phyloP scores from a whole-genome alignment of 2,888 invertebrate genomes.

The Sminthurides aquaticus region DNA sequence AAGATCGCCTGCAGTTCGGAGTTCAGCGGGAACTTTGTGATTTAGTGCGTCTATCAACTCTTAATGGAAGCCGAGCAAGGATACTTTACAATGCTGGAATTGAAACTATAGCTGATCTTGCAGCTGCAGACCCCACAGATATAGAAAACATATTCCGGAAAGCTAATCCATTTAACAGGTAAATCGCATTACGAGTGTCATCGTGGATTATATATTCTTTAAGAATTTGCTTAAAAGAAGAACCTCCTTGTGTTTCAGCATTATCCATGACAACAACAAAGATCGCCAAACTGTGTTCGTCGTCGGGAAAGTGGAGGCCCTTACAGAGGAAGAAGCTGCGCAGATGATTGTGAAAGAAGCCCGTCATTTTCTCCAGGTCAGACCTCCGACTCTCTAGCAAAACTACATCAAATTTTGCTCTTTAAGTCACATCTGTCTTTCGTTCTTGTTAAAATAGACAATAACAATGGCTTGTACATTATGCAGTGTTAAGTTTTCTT shows the following conservation, averaged over 20 bases:
- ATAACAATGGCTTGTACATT: no score
- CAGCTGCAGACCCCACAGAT: slow-evolving; percentile 59
- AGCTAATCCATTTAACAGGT: slow-evolving; percentile 75
- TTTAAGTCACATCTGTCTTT: no score
- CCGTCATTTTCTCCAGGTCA: slow-evolving; percentile 56
- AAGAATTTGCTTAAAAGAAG: no score
- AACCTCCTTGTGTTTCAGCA: no score
- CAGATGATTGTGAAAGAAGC: slow-evolving; percentile 69
- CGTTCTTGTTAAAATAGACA: no score
- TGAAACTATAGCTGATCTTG: slow-evolving; percentile 68
- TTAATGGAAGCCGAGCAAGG: slow-evolving; percentile 78
- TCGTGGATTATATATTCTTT: neutral
- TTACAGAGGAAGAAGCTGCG: slow-evolving; percentile 77
- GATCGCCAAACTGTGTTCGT: slow-evolving; percentile 32
- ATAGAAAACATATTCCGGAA: slow-evolving; percentile 71
- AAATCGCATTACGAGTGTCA: slow-evolving; percentile 11
- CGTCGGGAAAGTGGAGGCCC: slow-evolving; percentile 54
- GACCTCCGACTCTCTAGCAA: slow-evolving; percentile 5
- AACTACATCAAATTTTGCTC: no score
- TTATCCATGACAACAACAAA: no score
- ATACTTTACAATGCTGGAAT: slow-evolving; percentile 73
- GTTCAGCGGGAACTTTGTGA: slow-evolving; percentile 86
- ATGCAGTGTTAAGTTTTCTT: neutral
- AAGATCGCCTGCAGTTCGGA: slow-evolving; percentile 87
- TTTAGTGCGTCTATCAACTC: slow-evolving; percentile 70